A percentile compares a stretch with the other conserved stretches of the same genome.
Evolutionary conservation across 2,888 invertebrate genomes (phyloP).

Genomic region (Pseudococcus viburni): DNA sequence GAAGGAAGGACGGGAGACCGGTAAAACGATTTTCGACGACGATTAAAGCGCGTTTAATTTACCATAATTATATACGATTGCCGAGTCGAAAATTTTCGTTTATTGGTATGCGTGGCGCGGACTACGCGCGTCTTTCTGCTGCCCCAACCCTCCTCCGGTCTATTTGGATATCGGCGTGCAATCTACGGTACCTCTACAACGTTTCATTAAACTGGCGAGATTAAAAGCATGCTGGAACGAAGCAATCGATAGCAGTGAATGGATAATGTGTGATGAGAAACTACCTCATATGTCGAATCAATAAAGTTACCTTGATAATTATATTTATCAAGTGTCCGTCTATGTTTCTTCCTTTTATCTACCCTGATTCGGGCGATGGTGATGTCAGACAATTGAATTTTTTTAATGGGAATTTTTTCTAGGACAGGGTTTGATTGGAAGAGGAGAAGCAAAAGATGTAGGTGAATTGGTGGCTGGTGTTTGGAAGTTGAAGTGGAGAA

Average conservation of each 20-base stretch:
- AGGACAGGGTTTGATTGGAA: no score
- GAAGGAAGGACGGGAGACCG: not conserved
- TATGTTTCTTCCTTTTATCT: not conserved
- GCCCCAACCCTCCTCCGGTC: not conserved
- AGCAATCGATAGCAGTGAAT: not conserved
- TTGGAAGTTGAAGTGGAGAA: no score
- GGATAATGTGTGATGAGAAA: not conserved
- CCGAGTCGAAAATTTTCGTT: conserved; percentile 50
- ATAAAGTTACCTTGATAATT: conserved; percentile 7
- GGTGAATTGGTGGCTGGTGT: no score
- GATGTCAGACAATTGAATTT: not conserved
- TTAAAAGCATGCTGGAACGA: not conserved
- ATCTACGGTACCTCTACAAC: not conserved
- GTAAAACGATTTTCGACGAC: conserved; percentile 57
- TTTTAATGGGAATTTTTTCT: not conserved
- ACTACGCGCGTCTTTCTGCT: not conserved
- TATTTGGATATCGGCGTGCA: not conserved
- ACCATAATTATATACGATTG: conserved; percentile 51
- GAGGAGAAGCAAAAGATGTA: no score
- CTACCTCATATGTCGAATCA: conserved; percentile 1
- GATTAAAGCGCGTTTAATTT: conserved; percentile 56
- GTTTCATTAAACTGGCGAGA: conserved; percentile 31
- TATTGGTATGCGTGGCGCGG: not conserved
- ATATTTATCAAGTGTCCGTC: not conserved
- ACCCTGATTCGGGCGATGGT: not conserved